These are phyloP conservation scores for Teleogryllus oceanicus DNA, from an alignment of 2,888 invertebrate species.

Conservation along the genomic window DNA sequence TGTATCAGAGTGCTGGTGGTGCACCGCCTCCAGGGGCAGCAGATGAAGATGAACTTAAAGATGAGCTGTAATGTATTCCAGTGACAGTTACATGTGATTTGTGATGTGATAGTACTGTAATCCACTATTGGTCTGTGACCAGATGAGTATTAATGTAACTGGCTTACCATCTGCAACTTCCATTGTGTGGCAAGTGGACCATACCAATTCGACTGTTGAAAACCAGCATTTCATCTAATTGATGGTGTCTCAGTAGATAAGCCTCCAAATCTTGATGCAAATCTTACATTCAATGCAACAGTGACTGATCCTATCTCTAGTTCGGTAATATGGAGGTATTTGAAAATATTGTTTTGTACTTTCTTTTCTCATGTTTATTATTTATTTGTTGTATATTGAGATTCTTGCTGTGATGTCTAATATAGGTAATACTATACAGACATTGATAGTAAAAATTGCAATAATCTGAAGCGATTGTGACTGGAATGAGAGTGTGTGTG, in stretches of 20 bases:
- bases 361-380: neutral
- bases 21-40: conserved; percentile 67
- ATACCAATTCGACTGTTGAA: too few relatives aligned
- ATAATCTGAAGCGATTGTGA: neutral
- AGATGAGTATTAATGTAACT: too few relatives aligned
- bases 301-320: too few relatives aligned
- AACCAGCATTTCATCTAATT: too few relatives aligned
- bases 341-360: conserved; percentile 6
- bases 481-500: neutral
- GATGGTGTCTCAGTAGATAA: too few relatives aligned
- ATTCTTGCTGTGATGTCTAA: neutral
- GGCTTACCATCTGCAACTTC: too few relatives aligned
- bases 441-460: neutral
- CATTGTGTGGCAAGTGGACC: too few relatives aligned
- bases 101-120: too few relatives aligned
- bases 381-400: neutral
- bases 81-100: too few relatives aligned
- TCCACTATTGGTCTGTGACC: too few relatives aligned
- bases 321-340: neutral
- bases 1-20: conserved; percentile 85
- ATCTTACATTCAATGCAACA: too few relatives aligned
- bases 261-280: too few relatives aligned
- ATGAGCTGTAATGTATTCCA: conserved; percentile 63
- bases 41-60: conserved; percentile 74
- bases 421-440: neutral